These are phyloP conservation scores for Discoglossus pictus DNA, from an alignment of 2,797 vertebrate genomes.

Conservation along the genomic window DNA sequence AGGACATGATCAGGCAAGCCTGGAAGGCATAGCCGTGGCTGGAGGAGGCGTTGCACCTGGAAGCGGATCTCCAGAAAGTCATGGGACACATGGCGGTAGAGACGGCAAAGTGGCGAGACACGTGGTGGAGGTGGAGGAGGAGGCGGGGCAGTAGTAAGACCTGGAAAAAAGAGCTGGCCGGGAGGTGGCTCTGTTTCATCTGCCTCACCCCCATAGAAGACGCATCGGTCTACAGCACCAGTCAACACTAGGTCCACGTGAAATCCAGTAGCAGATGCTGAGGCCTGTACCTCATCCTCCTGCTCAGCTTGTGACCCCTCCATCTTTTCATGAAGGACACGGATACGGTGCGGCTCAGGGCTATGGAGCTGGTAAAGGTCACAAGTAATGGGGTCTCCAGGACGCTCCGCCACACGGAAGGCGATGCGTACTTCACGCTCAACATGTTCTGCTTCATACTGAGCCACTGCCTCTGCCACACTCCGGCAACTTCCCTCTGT, in stretches of 20 bases:
- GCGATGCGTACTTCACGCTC: constrained; percentile 88
- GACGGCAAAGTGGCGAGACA: constrained; percentile 85
- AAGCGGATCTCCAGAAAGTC: constrained; percentile 96
- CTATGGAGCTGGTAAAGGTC: constrained; percentile 94
- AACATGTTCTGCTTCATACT: constrained; percentile 83
- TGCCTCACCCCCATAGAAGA: constrained; percentile 90
- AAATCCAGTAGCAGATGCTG: constrained; percentile 83
- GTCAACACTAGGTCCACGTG: constrained; percentile 96
- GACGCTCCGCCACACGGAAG: constrained; percentile 85
- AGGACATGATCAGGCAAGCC: constrained; percentile 91
- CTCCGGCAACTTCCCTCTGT: constrained; percentile 71
- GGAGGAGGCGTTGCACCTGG: constrained; percentile 92
- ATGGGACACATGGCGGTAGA: constrained; percentile 94
- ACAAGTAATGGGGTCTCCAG: constrained; percentile 95
- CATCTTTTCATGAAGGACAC: constrained; percentile 60
- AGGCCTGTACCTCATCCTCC: constrained; percentile 54
- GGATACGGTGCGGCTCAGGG: constrained; percentile 61
- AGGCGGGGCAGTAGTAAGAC: constrained; percentile 58
- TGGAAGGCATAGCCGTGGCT: constrained; percentile 93
- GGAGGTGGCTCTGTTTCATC: constrained; percentile 84
- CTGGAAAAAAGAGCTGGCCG: constrained; percentile 88
- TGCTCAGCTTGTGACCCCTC: constrained; percentile 51
- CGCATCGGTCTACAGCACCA: constrained; percentile 90
- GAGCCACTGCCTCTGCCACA: constrained; percentile 89
- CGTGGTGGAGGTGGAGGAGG: constrained; percentile 52